Percentiles rank a stretch among this genome's conserved stretches.
Conservation (phyloP, 2,888 invertebrate species). For the Julus scanicus region DNA sequence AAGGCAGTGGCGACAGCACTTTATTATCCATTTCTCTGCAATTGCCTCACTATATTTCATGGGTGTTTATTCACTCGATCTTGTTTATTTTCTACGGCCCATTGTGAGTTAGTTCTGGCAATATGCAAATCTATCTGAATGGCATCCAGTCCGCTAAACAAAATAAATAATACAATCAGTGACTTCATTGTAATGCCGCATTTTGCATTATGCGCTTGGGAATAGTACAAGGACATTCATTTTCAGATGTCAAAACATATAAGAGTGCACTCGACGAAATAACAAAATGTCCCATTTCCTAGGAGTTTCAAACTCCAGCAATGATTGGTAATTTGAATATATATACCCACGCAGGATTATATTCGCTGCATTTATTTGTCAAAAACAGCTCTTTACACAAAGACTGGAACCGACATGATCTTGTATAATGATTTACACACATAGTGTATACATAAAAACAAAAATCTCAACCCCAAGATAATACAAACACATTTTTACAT, state of each 20-base stretch:
- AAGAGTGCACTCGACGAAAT: slow-evolving; percentile 17
- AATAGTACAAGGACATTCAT: slow-evolving; percentile 1
- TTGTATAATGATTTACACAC: not conserved
- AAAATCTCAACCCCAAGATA: not conserved
- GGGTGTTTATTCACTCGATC: slow-evolving; percentile 5
- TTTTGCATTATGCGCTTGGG: slow-evolving; percentile 44
- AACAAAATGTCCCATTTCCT: slow-evolving; percentile 21
- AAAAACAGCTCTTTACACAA: not conserved
- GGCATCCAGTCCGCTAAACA: slow-evolving; percentile 8
- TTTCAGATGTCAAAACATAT: slow-evolving; percentile 32
- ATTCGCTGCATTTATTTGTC: slow-evolving; percentile 21
- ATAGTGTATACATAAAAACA: not conserved
- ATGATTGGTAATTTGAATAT: slow-evolving; percentile 38
- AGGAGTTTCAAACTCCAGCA: not conserved
- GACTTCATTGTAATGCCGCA: slow-evolving; percentile 32
- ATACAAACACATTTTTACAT: too few species aligned
- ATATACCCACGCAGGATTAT: not conserved
- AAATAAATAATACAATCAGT: slow-evolving; percentile 31
- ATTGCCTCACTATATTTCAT: slow-evolving; percentile 25
- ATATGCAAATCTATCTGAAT: slow-evolving; percentile 14
- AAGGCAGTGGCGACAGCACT: not conserved
- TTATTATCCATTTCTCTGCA: not conserved
- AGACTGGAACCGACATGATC: not conserved
- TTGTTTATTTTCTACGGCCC: slow-evolving; percentile 2
- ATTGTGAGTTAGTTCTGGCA: not conserved